Evolutionary conservation across 2,113 vertebrate species (phyloP).

Genomic region (Limnothrissa miodon): DNA sequence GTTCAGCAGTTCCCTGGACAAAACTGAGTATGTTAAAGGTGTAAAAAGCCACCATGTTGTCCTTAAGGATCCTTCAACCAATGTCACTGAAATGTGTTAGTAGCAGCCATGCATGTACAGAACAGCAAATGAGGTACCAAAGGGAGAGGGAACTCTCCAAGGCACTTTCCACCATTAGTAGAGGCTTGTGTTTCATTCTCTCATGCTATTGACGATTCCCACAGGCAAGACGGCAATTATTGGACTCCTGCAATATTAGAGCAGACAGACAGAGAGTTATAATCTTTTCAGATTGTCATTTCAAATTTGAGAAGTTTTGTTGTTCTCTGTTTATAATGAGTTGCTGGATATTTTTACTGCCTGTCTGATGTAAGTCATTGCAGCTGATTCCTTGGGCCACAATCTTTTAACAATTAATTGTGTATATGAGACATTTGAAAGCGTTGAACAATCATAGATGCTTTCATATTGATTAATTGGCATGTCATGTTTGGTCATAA

Average conservation of each 20-base stretch:
- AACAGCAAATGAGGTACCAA: not conserved
- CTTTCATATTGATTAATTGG: too few relatives aligned
- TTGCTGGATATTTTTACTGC: not conserved
- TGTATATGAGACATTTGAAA: not conserved
- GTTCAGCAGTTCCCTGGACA: conserved; percentile 28
- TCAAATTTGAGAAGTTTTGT: not conserved
- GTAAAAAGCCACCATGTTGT: conserved; percentile 34
- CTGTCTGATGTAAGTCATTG: not conserved
- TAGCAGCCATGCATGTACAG: conserved; percentile 5
- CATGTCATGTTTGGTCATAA: not conserved
- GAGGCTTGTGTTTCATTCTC: not conserved
- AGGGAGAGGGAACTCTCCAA: not conserved
- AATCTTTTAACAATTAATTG: not conserved
- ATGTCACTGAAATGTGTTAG: conserved; percentile 33
- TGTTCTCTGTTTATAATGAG: not conserved
- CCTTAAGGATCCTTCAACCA: conserved; percentile 34
- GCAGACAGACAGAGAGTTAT: not conserved
- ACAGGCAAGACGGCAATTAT: not conserved
- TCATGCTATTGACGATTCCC: not conserved
- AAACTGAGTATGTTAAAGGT: conserved; percentile 38
- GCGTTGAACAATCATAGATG: too few relatives aligned
- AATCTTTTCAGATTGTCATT: not conserved
- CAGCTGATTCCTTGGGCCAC: not conserved
- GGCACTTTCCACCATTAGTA: not conserved
- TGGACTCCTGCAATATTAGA: not conserved